phyloP scores from a whole-genome alignment of 2,113 vertebrate species.

The Bothrops jararaca region DNA sequence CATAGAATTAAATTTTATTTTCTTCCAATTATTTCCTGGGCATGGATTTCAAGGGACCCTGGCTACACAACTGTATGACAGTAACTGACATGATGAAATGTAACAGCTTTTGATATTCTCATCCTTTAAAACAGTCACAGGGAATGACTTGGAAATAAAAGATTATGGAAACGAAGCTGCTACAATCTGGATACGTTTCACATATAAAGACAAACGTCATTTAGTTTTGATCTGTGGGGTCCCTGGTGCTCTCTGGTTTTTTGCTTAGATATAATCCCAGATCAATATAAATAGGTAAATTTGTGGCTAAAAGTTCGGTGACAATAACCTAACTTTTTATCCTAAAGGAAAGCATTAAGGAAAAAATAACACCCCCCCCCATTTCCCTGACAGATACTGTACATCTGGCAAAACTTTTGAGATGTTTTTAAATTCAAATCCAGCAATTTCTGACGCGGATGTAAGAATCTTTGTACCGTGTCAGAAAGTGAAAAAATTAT shows the following conservation, averaged over 20 bases:
- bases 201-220: background rate
- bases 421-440: background rate
- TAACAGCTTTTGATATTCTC: background rate
- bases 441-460: background rate
- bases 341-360: background rate
- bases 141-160: background rate
- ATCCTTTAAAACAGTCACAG: background rate
- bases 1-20: background rate
- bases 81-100: background rate
- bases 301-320: background rate
- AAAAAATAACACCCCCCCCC: background rate
- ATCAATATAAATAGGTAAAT: background rate
- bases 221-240: background rate
- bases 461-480: background rate
- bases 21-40: background rate
- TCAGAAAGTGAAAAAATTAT: background rate
- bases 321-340: background rate
- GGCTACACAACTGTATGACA: background rate
- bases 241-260: too few species aligned
- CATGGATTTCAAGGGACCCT: background rate
- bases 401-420: background rate
- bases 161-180: background rate
- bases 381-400: background rate
- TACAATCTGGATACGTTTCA: background rate
- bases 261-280: background rate